Conservation (phyloP, 2,888 invertebrate genomes). For the Athripsodes cinereus region DNA sequence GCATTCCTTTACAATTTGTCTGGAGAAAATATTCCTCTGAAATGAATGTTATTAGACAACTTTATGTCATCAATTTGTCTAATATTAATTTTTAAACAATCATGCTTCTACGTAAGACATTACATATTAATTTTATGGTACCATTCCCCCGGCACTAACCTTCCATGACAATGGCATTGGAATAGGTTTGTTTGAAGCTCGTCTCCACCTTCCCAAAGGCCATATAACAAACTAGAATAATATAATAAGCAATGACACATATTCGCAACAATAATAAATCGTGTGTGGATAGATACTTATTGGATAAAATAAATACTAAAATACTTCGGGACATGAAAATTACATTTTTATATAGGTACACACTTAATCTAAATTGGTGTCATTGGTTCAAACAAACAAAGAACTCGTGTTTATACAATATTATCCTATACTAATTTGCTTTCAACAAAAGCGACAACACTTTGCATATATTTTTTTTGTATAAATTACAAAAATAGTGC, state of each 20-base stretch:
- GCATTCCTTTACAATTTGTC: background rate
- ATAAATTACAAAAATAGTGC: no score
- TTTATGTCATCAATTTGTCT: background rate
- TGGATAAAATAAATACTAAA: no score
- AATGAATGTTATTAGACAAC: background rate
- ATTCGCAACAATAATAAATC: constrained; percentile 3
- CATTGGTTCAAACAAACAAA: no score
- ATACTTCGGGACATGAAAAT: no score
- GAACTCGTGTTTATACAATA: no score
- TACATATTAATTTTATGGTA: constrained; percentile 5
- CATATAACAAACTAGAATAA: constrained; percentile 50
- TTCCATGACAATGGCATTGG: constrained; percentile 43
- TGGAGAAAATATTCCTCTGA: background rate
- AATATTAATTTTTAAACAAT: background rate
- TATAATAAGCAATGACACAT: background rate
- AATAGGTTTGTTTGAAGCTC: constrained; percentile 49
- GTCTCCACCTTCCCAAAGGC: constrained; percentile 49
- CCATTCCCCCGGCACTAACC: constrained; percentile 38
- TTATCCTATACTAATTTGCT: no score
- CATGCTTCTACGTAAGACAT: constrained; percentile 8
- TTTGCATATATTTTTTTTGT: no score
- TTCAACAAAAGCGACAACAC: no score
- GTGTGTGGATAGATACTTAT: constrained; percentile 2
- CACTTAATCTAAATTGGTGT: no score
- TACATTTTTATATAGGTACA: no score